Evolutionary conservation across 2,113 vertebrate species (phyloP), one percentile per base, ranked within the genome.

Genomic region (Lanius collurio): DNA sequence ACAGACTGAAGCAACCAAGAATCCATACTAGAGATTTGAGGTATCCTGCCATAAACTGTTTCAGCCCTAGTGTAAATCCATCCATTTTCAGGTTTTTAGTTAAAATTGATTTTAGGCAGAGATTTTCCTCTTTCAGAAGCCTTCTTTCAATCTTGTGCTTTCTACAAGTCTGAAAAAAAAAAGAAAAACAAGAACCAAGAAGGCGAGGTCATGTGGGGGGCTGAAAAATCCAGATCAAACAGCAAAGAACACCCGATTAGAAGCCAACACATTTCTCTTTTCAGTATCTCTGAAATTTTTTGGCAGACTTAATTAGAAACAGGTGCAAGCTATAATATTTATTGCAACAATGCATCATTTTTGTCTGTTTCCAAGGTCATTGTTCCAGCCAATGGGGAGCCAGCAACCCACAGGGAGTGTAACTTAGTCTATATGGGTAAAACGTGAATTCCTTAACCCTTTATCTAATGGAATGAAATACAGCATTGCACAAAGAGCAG

Each of bases 291-390:
- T 95, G 85, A 93, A 95, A 94, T 74, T 95, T 95, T 94, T 94
- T 96, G 88, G 88, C 95, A 96, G 95, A 90, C 90, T 96, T 96
- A 96, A 96, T 96, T 96, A 96, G 92, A 97, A 96, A 95, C 94
- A 97, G 94, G 95, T 97, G 95, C 95, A 90, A 90, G 92, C 96
- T 96, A 92, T 96, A 96, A 97, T 93, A 97, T 95, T 94, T 95
- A 96, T 96, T 97, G 94, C 93, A 96, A 96, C 95, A 92, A 96
- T 96, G 95, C 94, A 96, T 95, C 96, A 95, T 97, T 96, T 96
- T 96, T 95, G 94, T 96, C 95, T 94, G 95, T 94, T 95, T 95
- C 89, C 89, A 96, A 96, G 96, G 92, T 97, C 95, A 95, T 95
- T 44, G 8, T 86, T 93, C 69, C 85, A 97, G 81, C 88, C 92